A percentile compares a stretch with the other conserved stretches of the same genome.
These are phyloP conservation scores for Ceyx cyanopectus DNA, from an alignment of 2,113 vertebrate genomes.

Conservation along the genomic window DNA sequence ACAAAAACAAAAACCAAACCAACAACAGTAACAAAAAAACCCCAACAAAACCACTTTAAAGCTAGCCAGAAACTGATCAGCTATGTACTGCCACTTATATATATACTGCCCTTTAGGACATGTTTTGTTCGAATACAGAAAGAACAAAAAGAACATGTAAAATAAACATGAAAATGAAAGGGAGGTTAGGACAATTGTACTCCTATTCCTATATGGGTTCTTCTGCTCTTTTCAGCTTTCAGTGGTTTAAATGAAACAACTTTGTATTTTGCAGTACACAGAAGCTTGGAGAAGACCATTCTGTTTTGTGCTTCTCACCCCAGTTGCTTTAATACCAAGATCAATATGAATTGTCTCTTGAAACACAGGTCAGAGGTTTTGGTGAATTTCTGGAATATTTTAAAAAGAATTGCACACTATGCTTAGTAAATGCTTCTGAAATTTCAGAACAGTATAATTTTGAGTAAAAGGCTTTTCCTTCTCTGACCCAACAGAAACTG, in stretches of 20 bases:
- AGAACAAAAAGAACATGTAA: background rate
- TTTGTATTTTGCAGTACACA: background rate
- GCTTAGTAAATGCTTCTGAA: background rate
- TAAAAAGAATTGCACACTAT: accelerated
- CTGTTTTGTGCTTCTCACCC: background rate
- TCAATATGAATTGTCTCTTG: background rate
- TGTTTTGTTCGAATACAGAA: background rate
- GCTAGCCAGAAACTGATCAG: background rate
- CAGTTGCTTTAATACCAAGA: background rate
- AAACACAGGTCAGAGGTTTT: background rate
- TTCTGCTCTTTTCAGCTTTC: background rate
- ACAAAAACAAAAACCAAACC: too few relatives aligned
- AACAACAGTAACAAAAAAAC: background rate
- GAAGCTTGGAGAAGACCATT: background rate
- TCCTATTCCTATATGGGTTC: background rate
- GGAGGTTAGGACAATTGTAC: background rate
- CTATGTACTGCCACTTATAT: background rate
- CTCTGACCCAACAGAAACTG: background rate
- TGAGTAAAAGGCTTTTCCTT: background rate
- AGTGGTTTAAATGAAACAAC: background rate
- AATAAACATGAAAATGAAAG: background rate
- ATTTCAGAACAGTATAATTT: background rate
- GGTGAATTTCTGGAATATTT: background rate
- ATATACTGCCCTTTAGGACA: too few relatives aligned
- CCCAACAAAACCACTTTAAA: background rate